Evolutionary conservation across 1,140 invertebrate species (phyloP).

Genomic region (Aphelinus certus): DNA sequence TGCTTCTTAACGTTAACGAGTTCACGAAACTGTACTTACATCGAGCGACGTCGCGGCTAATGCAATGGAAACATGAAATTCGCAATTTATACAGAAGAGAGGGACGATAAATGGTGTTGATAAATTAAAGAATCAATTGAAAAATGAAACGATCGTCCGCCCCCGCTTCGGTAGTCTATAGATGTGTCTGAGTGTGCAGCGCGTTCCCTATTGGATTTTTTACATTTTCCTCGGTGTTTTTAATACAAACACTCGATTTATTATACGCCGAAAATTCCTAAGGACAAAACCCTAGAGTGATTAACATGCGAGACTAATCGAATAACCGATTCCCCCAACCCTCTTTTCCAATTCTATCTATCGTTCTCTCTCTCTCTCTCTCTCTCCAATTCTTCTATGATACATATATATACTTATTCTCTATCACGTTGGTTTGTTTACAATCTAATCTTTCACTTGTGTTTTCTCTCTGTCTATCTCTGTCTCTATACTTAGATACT

Average conservation of each 20-base stretch:
- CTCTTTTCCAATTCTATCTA: not conserved
- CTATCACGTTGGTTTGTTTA: conserved; percentile 21
- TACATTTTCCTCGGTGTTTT: conserved; percentile 28
- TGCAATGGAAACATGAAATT: too few species aligned
- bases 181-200: conserved; percentile 58
- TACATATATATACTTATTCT: conserved; percentile 13
- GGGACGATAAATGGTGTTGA: not conserved
- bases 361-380: not conserved
- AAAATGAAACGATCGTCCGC: conserved; percentile 48
- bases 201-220: conserved; percentile 47
- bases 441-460: conserved; percentile 22
- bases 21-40: too few species aligned
- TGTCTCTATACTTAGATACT: conserved; percentile 18
- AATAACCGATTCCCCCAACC: not conserved
- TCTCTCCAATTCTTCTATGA: not conserved
- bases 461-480: conserved; percentile 3
- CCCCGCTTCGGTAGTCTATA: conserved; percentile 56
- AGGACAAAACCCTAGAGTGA: not conserved
- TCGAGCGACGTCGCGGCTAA: too few species aligned
- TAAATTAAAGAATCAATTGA: too few species aligned
- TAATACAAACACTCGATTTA: not conserved
- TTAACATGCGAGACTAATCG: conserved; percentile 1
- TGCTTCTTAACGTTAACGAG: not conserved
- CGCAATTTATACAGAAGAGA: conserved; percentile 8
- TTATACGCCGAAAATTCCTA: not conserved